Conservation (phyloP, 2,888 invertebrate genomes). For the Eumerus sabulonum region DNA sequence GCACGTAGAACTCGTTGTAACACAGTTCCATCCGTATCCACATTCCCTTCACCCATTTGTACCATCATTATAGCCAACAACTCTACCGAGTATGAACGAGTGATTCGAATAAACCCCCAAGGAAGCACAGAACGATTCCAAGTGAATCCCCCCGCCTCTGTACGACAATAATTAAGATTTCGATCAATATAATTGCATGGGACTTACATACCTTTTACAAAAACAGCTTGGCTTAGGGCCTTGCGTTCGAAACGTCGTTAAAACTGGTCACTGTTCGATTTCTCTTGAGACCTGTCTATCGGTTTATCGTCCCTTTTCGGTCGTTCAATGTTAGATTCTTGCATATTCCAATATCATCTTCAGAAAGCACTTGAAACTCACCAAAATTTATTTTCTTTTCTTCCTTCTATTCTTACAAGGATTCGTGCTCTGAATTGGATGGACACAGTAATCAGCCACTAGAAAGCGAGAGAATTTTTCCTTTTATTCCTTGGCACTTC, state of each 20-base stretch:
- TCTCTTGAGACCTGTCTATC: constrained; percentile 4
- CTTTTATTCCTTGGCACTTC: too few species aligned
- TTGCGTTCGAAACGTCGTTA: too few species aligned
- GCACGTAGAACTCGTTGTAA: constrained; percentile 18
- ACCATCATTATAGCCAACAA: constrained; percentile 49
- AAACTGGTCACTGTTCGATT: too few species aligned
- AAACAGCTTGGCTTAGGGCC: too few species aligned
- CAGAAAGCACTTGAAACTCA: not conserved
- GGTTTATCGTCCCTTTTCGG: constrained; percentile 21
- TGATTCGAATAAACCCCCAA: not conserved
- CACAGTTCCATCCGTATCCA: constrained; percentile 2
- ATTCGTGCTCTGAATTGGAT: too few species aligned
- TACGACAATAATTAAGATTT: constrained; percentile 53
- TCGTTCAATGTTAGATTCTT: constrained; percentile 11
- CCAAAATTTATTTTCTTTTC: not conserved
- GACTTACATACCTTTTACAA: too few species aligned
- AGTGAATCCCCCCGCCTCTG: not conserved
- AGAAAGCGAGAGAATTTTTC: too few species aligned
- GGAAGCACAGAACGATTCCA: not conserved
- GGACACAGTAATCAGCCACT: too few species aligned
- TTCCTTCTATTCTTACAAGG: too few species aligned
- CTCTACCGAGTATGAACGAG: constrained; percentile 38
- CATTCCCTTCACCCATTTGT: too few species aligned
- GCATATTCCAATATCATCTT: constrained; percentile 33
- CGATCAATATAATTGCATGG: constrained; percentile 53